Evolutionary conservation across 2,797 vertebrate species (phyloP).

Genomic region (Spheniscus humboldti): DNA sequence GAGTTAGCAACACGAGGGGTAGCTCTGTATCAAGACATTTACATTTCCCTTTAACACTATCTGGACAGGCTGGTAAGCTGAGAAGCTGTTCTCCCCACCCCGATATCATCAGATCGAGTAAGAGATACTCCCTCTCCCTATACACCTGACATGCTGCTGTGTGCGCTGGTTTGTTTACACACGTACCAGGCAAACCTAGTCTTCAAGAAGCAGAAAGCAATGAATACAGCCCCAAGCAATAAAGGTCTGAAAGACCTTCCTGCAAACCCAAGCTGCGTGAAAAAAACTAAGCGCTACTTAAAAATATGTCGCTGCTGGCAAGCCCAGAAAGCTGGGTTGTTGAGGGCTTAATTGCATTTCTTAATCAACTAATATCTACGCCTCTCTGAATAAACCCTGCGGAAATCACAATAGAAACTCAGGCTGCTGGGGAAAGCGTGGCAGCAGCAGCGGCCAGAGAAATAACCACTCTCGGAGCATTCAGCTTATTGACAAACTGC

Average conservation of each 20-base stretch:
- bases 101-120: background rate
- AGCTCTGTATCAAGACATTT: background rate
- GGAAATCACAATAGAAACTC: background rate
- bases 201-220: background rate
- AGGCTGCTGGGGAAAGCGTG: background rate
- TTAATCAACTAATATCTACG: background rate
- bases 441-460: background rate
- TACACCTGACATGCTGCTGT: background rate
- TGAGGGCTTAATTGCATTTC: constrained; percentile 29
- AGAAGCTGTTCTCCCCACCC: background rate
- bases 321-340: background rate
- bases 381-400: background rate
- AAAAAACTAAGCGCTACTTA: background rate
- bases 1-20: background rate
- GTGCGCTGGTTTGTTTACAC: background rate
- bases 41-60: background rate
- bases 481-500: background rate
- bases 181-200: rapidly evolving
- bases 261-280: background rate
- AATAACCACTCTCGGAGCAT: background rate
- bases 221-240: rapidly evolving
- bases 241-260: background rate
- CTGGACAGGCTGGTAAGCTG: background rate
- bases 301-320: background rate
- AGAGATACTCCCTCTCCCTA: background rate